Percentiles rank a stretch among this genome's conserved stretches.
Evolutionary conservation across 2,113 vertebrate species (phyloP).

Genomic region (Nesogale talazaci): DNA sequence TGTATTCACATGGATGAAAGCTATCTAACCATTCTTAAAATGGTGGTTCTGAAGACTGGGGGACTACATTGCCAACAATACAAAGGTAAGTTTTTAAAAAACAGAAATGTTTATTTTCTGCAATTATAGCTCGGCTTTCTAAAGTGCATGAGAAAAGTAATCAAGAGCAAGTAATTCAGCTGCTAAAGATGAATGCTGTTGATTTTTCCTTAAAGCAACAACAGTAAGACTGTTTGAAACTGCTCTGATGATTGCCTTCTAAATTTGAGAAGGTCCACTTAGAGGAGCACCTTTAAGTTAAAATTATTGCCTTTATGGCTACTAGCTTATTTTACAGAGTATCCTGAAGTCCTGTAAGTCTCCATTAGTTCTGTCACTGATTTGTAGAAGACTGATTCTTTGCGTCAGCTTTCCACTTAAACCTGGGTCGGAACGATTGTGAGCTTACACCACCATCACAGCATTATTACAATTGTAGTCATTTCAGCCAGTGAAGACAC

Average conservation of each 20-base stretch:
- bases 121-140: background rate
- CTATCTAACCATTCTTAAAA: accelerated
- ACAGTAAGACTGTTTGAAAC: background rate
- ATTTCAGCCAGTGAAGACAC: background rate
- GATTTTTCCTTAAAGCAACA: background rate
- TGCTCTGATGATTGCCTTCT: background rate
- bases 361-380: background rate
- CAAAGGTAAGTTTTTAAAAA: background rate
- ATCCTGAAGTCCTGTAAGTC: no score
- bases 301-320: background rate
- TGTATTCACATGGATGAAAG: background rate
- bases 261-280: background rate
- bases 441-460: background rate
- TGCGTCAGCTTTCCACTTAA: background rate
- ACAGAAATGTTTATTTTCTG: background rate
- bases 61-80: accelerated
- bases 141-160: background rate
- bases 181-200: no score
- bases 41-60: accelerated
- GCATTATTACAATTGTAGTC: no score
- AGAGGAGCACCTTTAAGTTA: background rate
- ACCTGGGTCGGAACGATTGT: accelerated
- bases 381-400: background rate
- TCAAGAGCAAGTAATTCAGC: background rate
- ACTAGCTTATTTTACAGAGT: background rate